Conservation (phyloP, 2,888 invertebrate species). For the Corbicula japonica region DNA sequence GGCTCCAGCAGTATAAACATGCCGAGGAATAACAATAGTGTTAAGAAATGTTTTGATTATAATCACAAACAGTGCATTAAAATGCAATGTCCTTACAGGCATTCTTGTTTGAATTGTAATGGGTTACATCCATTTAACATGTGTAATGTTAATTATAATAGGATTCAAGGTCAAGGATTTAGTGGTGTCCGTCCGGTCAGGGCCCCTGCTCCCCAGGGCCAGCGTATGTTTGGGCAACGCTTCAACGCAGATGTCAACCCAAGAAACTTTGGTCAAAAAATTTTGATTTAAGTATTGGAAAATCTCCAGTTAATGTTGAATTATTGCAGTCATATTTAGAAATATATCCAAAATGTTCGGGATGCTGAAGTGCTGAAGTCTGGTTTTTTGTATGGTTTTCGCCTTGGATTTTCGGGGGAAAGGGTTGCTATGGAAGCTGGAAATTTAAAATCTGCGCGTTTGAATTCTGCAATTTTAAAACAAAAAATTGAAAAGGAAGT, state of each 20-base stretch:
- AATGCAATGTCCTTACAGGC: not conserved
- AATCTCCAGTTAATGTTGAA: constrained; percentile 6
- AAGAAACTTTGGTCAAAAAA: not conserved
- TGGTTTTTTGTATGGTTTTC: constrained; percentile 38
- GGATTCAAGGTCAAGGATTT: not conserved
- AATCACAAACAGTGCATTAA: not conserved
- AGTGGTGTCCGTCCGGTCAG: not conserved
- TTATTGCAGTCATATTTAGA: not conserved
- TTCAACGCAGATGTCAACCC: not conserved
- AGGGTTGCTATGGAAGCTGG: not conserved
- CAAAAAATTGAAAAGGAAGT: constrained; percentile 26
- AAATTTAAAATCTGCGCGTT: constrained; percentile 27
- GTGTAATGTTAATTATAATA: not conserved
- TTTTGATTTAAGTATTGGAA: not conserved
- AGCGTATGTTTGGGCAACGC: not conserved
- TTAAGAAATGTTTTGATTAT: constrained; percentile 19
- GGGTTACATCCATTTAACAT: not conserved
- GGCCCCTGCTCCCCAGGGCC: not conserved
- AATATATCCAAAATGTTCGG: not conserved
- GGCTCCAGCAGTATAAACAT: not conserved
- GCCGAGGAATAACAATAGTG: not conserved
- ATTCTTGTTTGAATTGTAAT: constrained; percentile 12
- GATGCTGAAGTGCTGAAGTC: not conserved
- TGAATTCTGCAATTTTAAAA: constrained; percentile 4
- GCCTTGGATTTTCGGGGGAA: not conserved